A percentile compares a stretch with the other conserved stretches of the same genome.
Conservation (phyloP, 2,797 vertebrate species). For the Tapirus indicus region DNA sequence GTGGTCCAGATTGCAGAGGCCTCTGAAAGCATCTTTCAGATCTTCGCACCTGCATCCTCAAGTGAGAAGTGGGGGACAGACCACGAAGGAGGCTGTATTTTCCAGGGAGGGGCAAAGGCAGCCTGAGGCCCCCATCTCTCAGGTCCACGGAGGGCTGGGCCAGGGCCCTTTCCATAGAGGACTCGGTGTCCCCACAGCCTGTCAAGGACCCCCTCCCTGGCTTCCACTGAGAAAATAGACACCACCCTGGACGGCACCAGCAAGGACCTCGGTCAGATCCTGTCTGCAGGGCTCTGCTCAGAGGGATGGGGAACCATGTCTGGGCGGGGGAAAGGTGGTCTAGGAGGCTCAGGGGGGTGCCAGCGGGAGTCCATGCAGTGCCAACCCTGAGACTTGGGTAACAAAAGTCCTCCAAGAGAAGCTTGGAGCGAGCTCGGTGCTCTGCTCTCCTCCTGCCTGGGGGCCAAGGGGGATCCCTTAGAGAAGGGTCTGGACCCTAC, state of each 20-base stretch:
- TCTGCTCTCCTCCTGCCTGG: not conserved
- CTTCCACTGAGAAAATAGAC: not conserved
- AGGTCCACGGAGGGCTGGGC: not conserved
- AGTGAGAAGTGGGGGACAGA: not conserved
- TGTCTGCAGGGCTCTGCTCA: not conserved
- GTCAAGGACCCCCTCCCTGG: not conserved
- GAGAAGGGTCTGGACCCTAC: not conserved
- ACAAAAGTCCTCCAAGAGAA: not conserved
- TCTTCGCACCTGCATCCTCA: not conserved
- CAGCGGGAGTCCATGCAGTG: not conserved
- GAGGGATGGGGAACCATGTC: not conserved
- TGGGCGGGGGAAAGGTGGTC: rapidly evolving
- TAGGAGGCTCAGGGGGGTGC: not conserved
- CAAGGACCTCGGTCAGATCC: not conserved
- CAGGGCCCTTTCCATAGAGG: not conserved
- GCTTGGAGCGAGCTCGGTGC: not conserved
- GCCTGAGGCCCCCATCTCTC: too few species aligned
- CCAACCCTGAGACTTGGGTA: not conserved
- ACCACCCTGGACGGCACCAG: not conserved
- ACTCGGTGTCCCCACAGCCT: not conserved
- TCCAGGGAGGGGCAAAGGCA: not conserved
- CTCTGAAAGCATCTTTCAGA: not conserved
- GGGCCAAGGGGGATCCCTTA: not conserved
- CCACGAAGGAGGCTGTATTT: not conserved
- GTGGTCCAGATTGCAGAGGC: not conserved